phyloP scores from a whole-genome alignment of 2,888 invertebrate species.

The Lymantria monacha region DNA sequence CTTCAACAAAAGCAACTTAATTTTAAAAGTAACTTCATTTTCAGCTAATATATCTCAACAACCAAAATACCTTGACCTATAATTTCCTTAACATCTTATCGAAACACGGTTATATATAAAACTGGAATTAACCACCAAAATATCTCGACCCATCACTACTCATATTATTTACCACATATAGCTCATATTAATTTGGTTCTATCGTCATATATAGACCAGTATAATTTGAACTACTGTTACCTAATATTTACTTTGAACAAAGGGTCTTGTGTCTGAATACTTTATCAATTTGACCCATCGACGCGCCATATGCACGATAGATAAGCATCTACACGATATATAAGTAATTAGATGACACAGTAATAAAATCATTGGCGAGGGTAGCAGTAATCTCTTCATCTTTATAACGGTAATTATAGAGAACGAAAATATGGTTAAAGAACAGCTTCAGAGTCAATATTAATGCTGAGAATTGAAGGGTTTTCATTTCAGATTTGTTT shows the following conservation, averaged over 20 bases:
- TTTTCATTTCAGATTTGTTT: no score
- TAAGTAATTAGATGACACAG: slow-evolving; percentile 72
- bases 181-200: slow-evolving; percentile 1
- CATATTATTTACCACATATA: background rate
- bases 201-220: background rate
- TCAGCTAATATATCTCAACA: background rate
- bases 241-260: background rate
- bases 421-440: no score
- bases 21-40: background rate
- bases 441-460: no score
- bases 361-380: slow-evolving; percentile 71
- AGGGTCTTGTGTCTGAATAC: slow-evolving; percentile 10
- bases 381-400: slow-evolving; percentile 47
- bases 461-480: no score
- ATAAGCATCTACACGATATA: slow-evolving; percentile 59
- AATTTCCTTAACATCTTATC: no score
- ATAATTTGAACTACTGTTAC: slow-evolving; percentile 2
- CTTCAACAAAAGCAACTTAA: background rate
- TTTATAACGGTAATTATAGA: slow-evolving; percentile 34
- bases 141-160: background rate
- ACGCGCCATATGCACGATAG: slow-evolving; percentile 59
- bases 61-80: slow-evolving; percentile 1
- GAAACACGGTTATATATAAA: no score
- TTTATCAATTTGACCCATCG: slow-evolving; percentile 52
- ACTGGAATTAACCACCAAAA: background rate